Conservation (phyloP, 2,113 vertebrate species). For the Peromyscus californicus region DNA sequence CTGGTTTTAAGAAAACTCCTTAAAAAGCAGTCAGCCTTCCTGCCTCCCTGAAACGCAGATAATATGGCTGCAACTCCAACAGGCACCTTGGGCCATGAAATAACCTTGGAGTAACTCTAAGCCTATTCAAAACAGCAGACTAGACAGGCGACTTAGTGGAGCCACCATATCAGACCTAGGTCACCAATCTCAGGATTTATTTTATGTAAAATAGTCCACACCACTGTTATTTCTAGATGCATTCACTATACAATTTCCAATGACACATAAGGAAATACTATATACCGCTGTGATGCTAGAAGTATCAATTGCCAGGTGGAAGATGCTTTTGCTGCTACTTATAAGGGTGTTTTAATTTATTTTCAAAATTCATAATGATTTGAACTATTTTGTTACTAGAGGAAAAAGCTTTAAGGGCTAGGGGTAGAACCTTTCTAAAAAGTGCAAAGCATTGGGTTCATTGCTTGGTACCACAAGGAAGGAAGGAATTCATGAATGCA, state of each 20-base stretch:
- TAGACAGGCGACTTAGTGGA: neutral
- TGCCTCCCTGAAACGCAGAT: neutral
- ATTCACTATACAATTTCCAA: constrained; percentile 22
- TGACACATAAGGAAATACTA: constrained; percentile 13
- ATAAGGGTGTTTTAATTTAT: neutral
- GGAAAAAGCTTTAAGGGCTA: neutral
- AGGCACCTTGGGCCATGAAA: neutral
- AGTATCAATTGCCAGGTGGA: neutral
- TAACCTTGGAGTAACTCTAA: neutral
- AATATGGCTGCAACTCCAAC: neutral
- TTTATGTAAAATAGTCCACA: neutral
- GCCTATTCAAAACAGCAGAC: neutral
- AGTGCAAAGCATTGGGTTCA: neutral
- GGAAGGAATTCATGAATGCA: neutral
- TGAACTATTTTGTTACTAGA: constrained; percentile 25
- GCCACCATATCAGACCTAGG: neutral
- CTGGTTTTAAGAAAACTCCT: neutral
- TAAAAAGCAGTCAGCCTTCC: neutral
- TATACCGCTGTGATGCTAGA: neutral
- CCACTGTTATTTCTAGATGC: neutral
- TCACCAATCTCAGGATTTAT: neutral
- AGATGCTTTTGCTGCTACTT: neutral
- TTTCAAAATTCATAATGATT: constrained; percentile 55
- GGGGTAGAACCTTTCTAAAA: neutral
- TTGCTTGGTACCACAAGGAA: neutral